phyloP scores from a whole-genome alignment of 2,888 invertebrate species.

The Bombylius major region DNA sequence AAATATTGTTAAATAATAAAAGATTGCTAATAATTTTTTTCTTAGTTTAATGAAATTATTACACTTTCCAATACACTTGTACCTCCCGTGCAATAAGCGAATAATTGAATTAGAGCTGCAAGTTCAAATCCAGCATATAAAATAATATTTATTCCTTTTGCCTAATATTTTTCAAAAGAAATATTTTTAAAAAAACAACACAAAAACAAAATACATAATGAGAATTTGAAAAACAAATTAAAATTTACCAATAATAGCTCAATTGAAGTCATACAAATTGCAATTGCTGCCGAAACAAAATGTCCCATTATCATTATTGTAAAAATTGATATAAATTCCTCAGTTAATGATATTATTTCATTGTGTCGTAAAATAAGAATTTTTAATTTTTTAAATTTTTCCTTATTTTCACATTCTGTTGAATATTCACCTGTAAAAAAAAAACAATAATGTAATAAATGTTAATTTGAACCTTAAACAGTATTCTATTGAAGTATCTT shows the following conservation, averaged over 20 bases:
- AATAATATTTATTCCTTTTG: conserved; percentile 1
- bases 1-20: neutral
- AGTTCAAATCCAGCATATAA: conserved; percentile 4
- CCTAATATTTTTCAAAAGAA: neutral
- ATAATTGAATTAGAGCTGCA: conserved; percentile 10
- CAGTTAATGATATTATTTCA: conserved; percentile 21
- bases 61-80: conserved; percentile 6
- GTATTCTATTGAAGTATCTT: no score
- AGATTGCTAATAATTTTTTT: neutral
- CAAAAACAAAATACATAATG: neutral
- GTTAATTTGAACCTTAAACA: no score
- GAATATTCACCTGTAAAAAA: neutral
- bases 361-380: conserved; percentile 26
- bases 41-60: neutral
- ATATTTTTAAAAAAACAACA: neutral
- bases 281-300: conserved; percentile 9
- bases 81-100: conserved; percentile 8
- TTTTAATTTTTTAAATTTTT: conserved; percentile 19
- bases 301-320: conserved; percentile 7
- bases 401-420: conserved; percentile 18
- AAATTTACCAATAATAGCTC: conserved; percentile 7
- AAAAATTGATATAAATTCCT: conserved; percentile 5
- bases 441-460: no score
- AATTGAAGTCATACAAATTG: conserved; percentile 7
- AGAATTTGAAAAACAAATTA: conserved; percentile 5